A percentile compares a stretch with the other conserved stretches of the same genome.
Evolutionary conservation across 2,113 vertebrate species (phyloP).

Genomic region (Arizona elegans): DNA sequence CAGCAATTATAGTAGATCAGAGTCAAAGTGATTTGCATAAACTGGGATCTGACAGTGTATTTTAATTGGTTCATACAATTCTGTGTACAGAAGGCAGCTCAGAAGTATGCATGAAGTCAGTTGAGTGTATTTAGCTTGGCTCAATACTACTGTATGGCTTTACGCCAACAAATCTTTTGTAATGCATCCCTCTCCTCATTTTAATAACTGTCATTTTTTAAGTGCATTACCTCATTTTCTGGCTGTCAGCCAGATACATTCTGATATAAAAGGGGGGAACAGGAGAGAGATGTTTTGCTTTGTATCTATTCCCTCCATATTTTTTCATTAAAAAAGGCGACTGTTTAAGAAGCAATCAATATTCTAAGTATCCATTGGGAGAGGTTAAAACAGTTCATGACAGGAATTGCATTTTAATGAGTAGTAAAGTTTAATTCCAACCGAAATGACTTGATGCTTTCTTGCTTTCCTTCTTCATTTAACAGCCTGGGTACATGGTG

Average conservation of each 20-base stretch:
- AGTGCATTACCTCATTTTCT: slow-evolving; percentile 59
- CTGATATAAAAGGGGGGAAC: background rate
- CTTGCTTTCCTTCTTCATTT: slow-evolving; percentile 38
- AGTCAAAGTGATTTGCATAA: slow-evolving; percentile 31
- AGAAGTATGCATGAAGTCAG: background rate
- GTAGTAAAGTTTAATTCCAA: slow-evolving; percentile 18
- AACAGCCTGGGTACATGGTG: slow-evolving; percentile 92
- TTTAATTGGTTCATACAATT: slow-evolving; percentile 2
- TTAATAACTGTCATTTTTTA: slow-evolving; percentile 56
- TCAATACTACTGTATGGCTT: slow-evolving; percentile 23
- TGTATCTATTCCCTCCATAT: slow-evolving; percentile 44
- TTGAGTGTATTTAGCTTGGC: slow-evolving; percentile 20
- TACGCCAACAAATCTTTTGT: slow-evolving; percentile 50
- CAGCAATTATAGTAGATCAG: slow-evolving; percentile 24
- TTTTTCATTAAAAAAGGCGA: slow-evolving; percentile 60
- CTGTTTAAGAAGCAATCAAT: slow-evolving; percentile 55
- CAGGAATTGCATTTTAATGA: slow-evolving; percentile 36
- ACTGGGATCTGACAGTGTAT: background rate
- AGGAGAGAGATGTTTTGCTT: slow-evolving; percentile 48
- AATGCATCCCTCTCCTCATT: slow-evolving; percentile 43
- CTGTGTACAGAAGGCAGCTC: background rate
- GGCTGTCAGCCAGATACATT: slow-evolving; percentile 40
- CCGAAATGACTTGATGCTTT: background rate
- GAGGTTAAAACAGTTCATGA: slow-evolving; percentile 23
- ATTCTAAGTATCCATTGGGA: slow-evolving; percentile 24